phyloP scores from a whole-genome alignment of 2,888 invertebrate species.

The Drosophila nr. fundita region DNA sequence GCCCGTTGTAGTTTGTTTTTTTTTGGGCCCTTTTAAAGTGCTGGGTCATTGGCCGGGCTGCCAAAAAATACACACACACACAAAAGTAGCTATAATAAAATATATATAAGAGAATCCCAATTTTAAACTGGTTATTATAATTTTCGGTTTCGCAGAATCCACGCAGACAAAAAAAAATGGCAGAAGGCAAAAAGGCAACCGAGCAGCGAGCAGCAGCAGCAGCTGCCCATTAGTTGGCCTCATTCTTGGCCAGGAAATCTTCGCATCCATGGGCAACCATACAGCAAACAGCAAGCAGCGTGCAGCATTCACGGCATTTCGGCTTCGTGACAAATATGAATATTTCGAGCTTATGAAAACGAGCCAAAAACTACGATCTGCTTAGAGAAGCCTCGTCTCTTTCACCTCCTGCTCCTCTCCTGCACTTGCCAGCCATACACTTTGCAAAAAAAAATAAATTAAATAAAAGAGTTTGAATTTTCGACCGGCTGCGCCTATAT shows the following conservation, averaged over 20 bases:
- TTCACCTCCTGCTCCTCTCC: background rate
- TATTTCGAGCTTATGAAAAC: constrained; percentile 71
- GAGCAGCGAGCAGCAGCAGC: constrained; percentile 15
- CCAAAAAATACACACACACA: constrained; percentile 38
- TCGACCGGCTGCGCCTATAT: background rate
- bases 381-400: constrained; percentile 23
- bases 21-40: constrained; percentile 38
- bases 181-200: constrained; percentile 24
- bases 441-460: background rate
- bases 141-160: constrained; percentile 78
- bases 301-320: constrained; percentile 32
- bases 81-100: background rate
- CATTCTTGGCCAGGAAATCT: constrained; percentile 68
- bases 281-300: constrained; percentile 15
- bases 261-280: constrained; percentile 29
- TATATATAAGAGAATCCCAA: constrained; percentile 24
- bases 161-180: constrained; percentile 38
- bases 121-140: constrained; percentile 78
- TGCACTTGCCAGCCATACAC: background rate
- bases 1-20: background rate
- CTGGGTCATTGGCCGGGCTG: constrained; percentile 61
- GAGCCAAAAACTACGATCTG: constrained; percentile 25
- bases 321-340: constrained; percentile 78
- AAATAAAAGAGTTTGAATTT: background rate
- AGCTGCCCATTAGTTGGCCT: constrained; percentile 60